Evolutionary conservation across 2,113 vertebrate species (phyloP).

Genomic region (Misgurnus anguillicaudatus): DNA sequence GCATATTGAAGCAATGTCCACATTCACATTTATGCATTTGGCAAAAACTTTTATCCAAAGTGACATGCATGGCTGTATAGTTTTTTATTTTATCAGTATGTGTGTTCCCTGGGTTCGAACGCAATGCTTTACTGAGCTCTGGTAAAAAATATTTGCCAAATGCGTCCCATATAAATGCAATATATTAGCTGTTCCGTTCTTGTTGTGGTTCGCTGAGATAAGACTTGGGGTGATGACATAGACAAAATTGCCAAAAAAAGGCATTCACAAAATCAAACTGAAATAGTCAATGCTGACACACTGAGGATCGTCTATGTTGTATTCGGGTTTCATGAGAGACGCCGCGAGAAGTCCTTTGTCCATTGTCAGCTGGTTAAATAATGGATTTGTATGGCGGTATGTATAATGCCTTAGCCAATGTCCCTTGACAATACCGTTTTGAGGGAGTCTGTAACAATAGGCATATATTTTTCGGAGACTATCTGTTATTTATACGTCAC

Average conservation of each 20-base stretch:
- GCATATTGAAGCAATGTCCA: too few species aligned
- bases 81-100: too few species aligned
- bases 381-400: constrained; percentile 44
- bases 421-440: constrained; percentile 45
- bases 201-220: constrained; percentile 19
- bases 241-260: too few species aligned
- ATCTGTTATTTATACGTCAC: not conserved
- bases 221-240: not conserved
- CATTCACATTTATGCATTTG: too few species aligned
- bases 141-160: too few species aligned
- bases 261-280: not conserved
- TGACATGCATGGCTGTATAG: too few species aligned
- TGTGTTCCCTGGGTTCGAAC: too few species aligned
- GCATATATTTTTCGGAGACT: constrained; percentile 19
- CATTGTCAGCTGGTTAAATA: constrained; percentile 50
- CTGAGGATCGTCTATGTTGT: constrained; percentile 10
- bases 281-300: not conserved
- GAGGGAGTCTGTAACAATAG: constrained; percentile 39
- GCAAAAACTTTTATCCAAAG: too few species aligned
- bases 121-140: too few species aligned
- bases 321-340: constrained; percentile 13
- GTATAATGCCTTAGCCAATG: constrained; percentile 37
- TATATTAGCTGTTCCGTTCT: not conserved
- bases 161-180: too few species aligned
- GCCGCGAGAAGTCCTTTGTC: constrained; percentile 31